These are phyloP conservation scores for Aphelenchoides avenae DNA, from an alignment of 1,140 invertebrate genomes.

Conservation along the genomic window DNA sequence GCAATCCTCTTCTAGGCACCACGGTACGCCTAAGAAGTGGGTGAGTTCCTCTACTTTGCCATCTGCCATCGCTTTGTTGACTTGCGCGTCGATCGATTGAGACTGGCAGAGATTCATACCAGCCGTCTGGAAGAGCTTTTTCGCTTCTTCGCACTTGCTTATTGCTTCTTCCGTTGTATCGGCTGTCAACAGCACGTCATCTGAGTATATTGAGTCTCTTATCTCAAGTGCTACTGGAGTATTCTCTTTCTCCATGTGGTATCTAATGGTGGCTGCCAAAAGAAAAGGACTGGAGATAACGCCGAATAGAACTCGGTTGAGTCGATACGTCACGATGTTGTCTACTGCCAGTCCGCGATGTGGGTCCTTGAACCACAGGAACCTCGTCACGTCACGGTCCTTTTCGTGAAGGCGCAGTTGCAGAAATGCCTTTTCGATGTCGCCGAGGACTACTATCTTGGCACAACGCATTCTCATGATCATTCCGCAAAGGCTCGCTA, in stretches of 20 bases:
- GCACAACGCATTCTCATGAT: too few relatives aligned
- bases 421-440: conserved; percentile 25
- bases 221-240: conserved; percentile 1
- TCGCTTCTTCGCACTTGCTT: not conserved
- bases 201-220: conserved; percentile 22
- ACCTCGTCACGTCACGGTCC: conserved; percentile 14
- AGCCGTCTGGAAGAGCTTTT: conserved; percentile 16
- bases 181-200: conserved; percentile 10
- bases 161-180: not conserved
- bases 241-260: conserved; percentile 13
- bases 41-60: too few relatives aligned
- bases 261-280: conserved; percentile 12
- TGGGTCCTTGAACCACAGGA: conserved; percentile 6
- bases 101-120: conserved; percentile 22
- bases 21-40: too few relatives aligned
- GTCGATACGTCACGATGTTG: conserved; percentile 21
- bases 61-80: too few relatives aligned
- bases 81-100: conserved; percentile 21
- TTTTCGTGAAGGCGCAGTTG: conserved; percentile 9
- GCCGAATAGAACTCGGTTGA: conserved; percentile 20
- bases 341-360: not conserved
- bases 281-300: conserved; percentile 20
- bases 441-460: not conserved
- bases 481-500: too few relatives aligned
- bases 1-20: too few relatives aligned